These are phyloP conservation scores for Calypte anna DNA, from an alignment of 2,113 vertebrate species.

Conservation along the genomic window DNA sequence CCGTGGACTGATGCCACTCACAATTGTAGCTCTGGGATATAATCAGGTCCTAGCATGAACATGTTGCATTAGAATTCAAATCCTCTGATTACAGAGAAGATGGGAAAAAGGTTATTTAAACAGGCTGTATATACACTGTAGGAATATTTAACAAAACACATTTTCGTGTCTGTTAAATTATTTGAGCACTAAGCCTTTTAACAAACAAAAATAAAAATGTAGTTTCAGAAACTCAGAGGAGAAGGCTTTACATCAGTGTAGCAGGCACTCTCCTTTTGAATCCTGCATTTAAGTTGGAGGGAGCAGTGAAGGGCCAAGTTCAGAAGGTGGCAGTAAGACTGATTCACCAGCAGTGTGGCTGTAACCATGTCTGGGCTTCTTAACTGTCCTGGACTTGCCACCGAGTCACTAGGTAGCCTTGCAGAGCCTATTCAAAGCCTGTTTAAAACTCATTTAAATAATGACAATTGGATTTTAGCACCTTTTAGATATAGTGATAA, in stretches of 20 bases:
- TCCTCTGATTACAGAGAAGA: conserved; percentile 48
- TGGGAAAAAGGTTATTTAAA: conserved; percentile 68
- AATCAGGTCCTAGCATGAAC: conserved; percentile 75
- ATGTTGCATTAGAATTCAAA: conserved; percentile 61
- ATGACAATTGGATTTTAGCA: background rate
- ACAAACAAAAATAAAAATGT: conserved; percentile 1
- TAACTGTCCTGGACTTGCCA: background rate
- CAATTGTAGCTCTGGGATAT: conserved; percentile 71
- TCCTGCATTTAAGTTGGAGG: background rate
- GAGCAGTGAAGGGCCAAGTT: background rate
- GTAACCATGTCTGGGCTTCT: background rate
- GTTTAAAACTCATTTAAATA: background rate
- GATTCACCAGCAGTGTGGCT: background rate
- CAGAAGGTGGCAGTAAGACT: background rate
- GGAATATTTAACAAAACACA: conserved; percentile 3
- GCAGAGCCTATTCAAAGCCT: background rate
- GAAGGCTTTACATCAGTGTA: background rate
- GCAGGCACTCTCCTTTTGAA: background rate
- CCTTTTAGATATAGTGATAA: background rate
- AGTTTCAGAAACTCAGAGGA: conserved; percentile 22
- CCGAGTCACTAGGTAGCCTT: background rate
- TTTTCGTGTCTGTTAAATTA: conserved; percentile 29
- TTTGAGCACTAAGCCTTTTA: conserved; percentile 28
- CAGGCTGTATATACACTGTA: background rate
- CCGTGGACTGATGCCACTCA: conserved; percentile 67